A percentile compares a stretch with the other conserved stretches of the same genome.
These are phyloP conservation scores for Hirudinaria manillensis DNA, from an alignment of 2,888 invertebrate genomes.

Conservation along the genomic window DNA sequence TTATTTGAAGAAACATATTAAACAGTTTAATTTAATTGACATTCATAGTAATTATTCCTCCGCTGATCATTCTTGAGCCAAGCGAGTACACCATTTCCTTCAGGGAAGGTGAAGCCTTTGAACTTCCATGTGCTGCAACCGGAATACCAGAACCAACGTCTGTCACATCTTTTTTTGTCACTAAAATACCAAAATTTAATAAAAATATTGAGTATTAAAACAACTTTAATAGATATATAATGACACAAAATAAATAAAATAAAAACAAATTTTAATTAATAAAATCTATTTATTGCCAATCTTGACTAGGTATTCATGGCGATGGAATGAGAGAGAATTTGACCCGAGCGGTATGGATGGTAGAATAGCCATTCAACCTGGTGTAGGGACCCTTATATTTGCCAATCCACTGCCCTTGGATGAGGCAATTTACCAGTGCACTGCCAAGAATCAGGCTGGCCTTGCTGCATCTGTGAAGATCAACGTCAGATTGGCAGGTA, in stretches of 20 bases:
- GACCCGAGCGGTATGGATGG: conserved; percentile 89
- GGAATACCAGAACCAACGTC: conserved; percentile 90
- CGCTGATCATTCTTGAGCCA: conserved; percentile 84
- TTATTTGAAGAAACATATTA: neutral
- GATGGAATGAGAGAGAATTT: conserved; percentile 60
- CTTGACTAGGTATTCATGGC: conserved; percentile 39
- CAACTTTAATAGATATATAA: neutral
- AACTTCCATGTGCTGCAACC: conserved; percentile 90
- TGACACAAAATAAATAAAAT: too few relatives aligned
- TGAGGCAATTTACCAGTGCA: conserved; percentile 89
- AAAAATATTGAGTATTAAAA: neutral
- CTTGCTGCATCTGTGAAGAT: conserved; percentile 37
- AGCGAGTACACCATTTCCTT: conserved; percentile 77
- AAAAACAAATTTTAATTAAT: neutral
- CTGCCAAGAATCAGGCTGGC: conserved; percentile 60
- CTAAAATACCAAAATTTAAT: neutral
- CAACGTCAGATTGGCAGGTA: conserved; percentile 34
- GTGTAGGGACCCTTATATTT: conserved; percentile 82
- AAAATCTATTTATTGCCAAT: neutral
- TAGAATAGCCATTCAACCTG: conserved; percentile 83
- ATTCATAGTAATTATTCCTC: conserved; percentile 63
- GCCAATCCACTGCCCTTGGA: conserved; percentile 82
- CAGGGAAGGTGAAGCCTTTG: conserved; percentile 72
- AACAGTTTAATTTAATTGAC: neutral
- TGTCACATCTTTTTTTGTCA: conserved; percentile 51